phyloP scores from a whole-genome alignment of 2,797 vertebrate genomes.

The Rhincodon typus region DNA sequence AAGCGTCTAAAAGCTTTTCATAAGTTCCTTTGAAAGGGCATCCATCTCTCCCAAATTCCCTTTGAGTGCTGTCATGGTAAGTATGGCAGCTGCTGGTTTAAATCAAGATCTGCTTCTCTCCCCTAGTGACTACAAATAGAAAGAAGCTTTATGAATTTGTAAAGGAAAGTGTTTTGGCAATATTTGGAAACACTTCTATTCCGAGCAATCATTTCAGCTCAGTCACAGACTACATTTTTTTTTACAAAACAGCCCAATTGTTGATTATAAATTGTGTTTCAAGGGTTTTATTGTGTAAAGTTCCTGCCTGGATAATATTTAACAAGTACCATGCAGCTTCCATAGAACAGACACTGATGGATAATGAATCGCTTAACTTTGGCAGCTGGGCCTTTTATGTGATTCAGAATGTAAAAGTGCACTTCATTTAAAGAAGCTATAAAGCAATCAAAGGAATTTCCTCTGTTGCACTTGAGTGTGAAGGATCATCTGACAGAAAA shows the following conservation, averaged over 20 bases:
- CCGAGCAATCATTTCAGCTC: neutral
- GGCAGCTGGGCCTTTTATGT: neutral
- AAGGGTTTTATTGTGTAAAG: neutral
- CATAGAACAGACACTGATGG: neutral
- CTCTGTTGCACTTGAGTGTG: neutral
- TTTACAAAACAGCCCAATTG: neutral
- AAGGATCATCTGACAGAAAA: neutral
- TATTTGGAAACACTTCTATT: neutral
- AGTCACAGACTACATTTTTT: neutral
- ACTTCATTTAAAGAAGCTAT: neutral
- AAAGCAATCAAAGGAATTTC: neutral
- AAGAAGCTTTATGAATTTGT: neutral
- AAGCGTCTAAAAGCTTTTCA: neutral
- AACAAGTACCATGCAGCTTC: neutral
- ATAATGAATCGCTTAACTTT: conserved; percentile 10
- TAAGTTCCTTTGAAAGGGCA: conserved; percentile 6
- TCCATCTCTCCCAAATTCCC: neutral
- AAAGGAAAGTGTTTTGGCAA: neutral
- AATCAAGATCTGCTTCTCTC: neutral
- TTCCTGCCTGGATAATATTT: neutral
- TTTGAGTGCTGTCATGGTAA: neutral
- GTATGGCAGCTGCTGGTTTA: neutral
- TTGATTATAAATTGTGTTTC: conserved; percentile 5
- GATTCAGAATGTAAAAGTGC: neutral
- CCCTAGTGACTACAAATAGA: neutral